phyloP scores from a whole-genome alignment of 2,113 vertebrate species.

The Mirza zaza region DNA sequence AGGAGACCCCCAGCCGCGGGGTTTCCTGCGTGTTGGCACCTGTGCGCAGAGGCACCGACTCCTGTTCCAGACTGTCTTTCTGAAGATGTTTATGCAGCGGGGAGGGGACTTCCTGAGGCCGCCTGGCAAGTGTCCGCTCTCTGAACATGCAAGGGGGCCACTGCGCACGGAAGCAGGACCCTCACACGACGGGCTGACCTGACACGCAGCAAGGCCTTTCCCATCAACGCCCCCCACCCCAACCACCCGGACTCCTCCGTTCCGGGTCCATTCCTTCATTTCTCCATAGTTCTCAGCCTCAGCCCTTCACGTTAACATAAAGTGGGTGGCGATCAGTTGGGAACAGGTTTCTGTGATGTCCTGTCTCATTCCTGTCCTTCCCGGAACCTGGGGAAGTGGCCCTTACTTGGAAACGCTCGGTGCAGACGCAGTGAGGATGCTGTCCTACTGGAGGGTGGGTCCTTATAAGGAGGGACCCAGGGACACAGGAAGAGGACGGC shows the following conservation, averaged over 20 bases:
- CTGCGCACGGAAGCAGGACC: background rate
- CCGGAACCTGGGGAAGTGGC: background rate
- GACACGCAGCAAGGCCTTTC: background rate
- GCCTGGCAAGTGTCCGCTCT: background rate
- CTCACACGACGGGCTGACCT: background rate
- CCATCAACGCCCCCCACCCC: too few relatives aligned
- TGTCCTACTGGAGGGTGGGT: background rate
- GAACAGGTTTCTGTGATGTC: fast-evolving
- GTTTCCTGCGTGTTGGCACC: background rate
- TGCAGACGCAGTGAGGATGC: background rate
- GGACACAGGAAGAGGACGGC: background rate
- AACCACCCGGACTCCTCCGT: background rate
- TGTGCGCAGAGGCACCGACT: background rate
- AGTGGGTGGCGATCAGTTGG: background rate
- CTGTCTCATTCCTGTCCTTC: background rate
- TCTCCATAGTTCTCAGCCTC: background rate
- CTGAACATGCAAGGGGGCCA: background rate
- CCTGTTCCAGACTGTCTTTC: background rate
- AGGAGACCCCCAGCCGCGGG: background rate
- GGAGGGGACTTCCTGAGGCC: background rate
- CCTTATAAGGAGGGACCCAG: background rate
- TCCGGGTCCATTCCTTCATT: background rate
- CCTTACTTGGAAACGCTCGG: background rate
- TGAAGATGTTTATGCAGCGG: background rate
- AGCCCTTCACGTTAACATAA: background rate